Evolutionary conservation across 2,797 vertebrate species (phyloP).

Genomic region (Yasuhikotakia modesta): DNA sequence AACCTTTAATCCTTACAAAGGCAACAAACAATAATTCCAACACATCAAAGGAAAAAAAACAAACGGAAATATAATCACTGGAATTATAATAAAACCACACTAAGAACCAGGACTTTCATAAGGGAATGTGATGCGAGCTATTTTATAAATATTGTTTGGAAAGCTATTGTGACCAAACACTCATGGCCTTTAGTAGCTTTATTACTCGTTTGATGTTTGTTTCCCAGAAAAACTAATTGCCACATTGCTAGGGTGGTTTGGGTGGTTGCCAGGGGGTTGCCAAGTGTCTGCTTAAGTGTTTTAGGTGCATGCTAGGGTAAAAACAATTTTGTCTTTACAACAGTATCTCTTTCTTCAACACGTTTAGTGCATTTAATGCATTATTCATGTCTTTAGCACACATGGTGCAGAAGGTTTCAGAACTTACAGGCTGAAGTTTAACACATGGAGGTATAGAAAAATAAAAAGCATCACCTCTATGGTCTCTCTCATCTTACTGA

Average conservation of each 20-base stretch:
- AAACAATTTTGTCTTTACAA: too few relatives aligned
- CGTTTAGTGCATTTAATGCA: neutral
- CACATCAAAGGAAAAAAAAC: slow-evolving; percentile 19
- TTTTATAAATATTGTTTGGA: neutral
- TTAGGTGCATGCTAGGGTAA: neutral
- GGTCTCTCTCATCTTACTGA: neutral
- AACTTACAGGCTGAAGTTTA: too few relatives aligned
- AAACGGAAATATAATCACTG: slow-evolving; percentile 6
- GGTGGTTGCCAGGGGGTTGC: neutral
- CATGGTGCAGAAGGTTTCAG: neutral
- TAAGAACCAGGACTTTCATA: neutral
- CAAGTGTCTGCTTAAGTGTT: neutral
- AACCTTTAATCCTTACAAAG: slow-evolving; percentile 43
- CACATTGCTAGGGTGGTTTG: neutral
- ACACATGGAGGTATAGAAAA: neutral
- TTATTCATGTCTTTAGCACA: neutral
- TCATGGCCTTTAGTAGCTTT: too few relatives aligned
- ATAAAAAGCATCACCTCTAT: neutral
- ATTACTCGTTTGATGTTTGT: too few relatives aligned
- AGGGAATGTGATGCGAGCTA: slow-evolving; percentile 2
- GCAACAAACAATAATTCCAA: slow-evolving; percentile 37
- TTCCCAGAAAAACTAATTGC: neutral
- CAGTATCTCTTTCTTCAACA: neutral
- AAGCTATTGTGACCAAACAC: neutral
- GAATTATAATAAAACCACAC: slow-evolving; percentile 25